Evolutionary conservation across 2,797 vertebrate genomes (phyloP).

Genomic region (Tokudaia muenninki): DNA sequence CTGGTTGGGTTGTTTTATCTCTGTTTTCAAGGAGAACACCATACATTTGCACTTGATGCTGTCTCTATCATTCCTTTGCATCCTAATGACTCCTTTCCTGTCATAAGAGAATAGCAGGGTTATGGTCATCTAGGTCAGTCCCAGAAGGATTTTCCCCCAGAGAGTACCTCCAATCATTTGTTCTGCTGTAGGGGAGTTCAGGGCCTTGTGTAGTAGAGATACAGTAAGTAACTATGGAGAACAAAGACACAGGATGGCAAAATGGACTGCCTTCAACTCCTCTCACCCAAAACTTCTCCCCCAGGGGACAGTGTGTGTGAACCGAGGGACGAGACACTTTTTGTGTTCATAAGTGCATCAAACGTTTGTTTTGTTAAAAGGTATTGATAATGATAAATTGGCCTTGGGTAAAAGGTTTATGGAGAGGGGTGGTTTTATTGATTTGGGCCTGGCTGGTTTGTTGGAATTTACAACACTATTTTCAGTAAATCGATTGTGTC

Average conservation of each 20-base stretch:
- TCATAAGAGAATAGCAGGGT: background rate
- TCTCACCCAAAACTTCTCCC: conserved; percentile 7
- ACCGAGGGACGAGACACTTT: background rate
- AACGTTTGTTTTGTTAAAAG: conserved; percentile 59
- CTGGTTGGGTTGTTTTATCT: background rate
- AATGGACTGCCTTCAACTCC: background rate
- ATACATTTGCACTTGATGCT: background rate
- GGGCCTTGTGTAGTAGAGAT: background rate
- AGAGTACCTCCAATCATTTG: accelerated
- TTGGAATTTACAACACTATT: conserved; percentile 24
- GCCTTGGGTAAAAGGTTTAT: conserved; percentile 60
- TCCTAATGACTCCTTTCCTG: background rate
- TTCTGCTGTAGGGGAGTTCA: background rate
- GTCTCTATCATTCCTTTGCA: accelerated
- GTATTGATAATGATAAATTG: conserved; percentile 65
- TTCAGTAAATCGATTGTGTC: conserved; percentile 70
- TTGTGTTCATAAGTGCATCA: background rate
- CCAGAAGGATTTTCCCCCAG: background rate
- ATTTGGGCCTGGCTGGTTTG: conserved; percentile 57
- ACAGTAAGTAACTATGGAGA: background rate
- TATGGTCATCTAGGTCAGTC: background rate
- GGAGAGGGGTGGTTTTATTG: conserved; percentile 67
- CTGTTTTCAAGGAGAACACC: background rate
- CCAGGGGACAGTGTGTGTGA: background rate
- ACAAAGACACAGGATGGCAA: background rate